These are phyloP conservation scores for Cherax quadricarinatus DNA, from an alignment of 1,140 invertebrate species.

Conservation along the genomic window DNA sequence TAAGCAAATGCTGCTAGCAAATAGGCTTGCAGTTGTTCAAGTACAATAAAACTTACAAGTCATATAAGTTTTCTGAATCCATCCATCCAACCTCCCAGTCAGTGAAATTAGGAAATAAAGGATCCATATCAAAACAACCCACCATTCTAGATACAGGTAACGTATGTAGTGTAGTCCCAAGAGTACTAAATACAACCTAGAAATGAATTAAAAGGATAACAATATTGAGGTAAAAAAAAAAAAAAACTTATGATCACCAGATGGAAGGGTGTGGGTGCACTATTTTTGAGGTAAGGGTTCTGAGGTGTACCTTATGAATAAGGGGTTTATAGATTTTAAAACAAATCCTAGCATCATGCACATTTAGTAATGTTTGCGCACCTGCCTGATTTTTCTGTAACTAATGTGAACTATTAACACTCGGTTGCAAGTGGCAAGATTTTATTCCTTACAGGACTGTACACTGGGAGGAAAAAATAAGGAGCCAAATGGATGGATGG, in stretches of 20 bases:
- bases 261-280: neutral
- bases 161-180: conserved; percentile 37
- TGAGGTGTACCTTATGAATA: neutral
- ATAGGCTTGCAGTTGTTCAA: conserved; percentile 48
- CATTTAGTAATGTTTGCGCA: conserved; percentile 14
- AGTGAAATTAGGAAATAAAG: neutral
- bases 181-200: neutral
- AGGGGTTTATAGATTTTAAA: neutral
- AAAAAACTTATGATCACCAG: neutral
- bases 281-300: conserved; percentile 7
- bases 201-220: neutral
- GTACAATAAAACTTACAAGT: conserved; percentile 66
- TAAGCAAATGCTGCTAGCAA: conserved; percentile 41
- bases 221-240: neutral
- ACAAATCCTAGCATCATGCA: conserved; percentile 15
- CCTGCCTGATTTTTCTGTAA: conserved; percentile 4
- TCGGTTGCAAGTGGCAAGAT: conserved; percentile 33
- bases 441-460: conserved; percentile 64
- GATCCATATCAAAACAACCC: neutral
- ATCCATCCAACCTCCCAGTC: conserved; percentile 63
- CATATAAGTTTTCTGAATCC: conserved; percentile 54
- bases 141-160: conserved; percentile 28
- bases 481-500: conserved; percentile 57
- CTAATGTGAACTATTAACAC: conserved; percentile 12
- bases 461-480: conserved; percentile 53